These are phyloP conservation scores for Volucella inflata DNA, from an alignment of 2,888 invertebrate genomes.

Conservation along the genomic window DNA sequence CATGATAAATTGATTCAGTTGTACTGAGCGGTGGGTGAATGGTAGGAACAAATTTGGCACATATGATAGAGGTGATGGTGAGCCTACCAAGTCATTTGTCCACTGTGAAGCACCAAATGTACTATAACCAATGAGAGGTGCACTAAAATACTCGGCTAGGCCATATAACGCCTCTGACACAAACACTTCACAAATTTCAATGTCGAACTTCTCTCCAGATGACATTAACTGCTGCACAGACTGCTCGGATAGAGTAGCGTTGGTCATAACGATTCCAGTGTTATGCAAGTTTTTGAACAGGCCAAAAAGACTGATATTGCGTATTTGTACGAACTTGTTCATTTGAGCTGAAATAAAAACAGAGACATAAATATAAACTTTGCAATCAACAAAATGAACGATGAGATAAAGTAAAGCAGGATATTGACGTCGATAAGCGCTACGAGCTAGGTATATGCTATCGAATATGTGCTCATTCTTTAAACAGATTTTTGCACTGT, in stretches of 20 bases:
- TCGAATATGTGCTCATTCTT: no score
- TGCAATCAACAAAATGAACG: no score
- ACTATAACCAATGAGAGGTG: constrained; percentile 80
- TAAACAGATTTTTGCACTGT: no score
- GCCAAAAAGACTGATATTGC: no score
- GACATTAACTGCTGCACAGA: constrained; percentile 77
- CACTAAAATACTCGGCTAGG: constrained; percentile 81
- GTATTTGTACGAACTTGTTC: no score
- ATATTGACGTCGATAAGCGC: no score
- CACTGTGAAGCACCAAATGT: constrained; percentile 80
- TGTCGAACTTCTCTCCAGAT: constrained; percentile 82
- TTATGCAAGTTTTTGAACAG: no score
- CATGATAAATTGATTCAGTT: constrained; percentile 84
- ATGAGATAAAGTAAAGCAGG: no score
- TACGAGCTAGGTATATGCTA: no score
- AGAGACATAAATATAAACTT: no score
- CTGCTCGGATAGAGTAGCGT: constrained; percentile 75
- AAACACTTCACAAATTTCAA: constrained; percentile 82
- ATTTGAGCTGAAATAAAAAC: no score
- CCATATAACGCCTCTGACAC: constrained; percentile 82
- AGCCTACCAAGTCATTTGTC: constrained; percentile 81
- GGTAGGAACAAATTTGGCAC: constrained; percentile 79
- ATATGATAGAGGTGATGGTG: constrained; percentile 82
- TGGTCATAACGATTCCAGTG: no score
- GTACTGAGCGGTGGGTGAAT: constrained; percentile 83